These are phyloP conservation scores for Phyllotreta cruciferae DNA, from an alignment of 2,888 invertebrate genomes.

Conservation along the genomic window DNA sequence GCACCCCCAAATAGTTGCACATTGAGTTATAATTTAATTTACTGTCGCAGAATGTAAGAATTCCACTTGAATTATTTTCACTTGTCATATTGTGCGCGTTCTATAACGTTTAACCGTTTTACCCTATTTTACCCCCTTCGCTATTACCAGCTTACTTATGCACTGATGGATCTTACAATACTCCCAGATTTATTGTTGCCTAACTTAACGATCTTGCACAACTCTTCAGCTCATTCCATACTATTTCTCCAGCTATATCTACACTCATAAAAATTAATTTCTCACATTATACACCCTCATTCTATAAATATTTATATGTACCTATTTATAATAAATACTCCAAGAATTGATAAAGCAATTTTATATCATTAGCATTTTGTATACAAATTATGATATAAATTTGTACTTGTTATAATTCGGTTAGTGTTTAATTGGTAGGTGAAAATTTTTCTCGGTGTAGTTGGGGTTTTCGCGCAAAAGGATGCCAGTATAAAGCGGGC, in stretches of 20 bases:
- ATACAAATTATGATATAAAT: too few relatives aligned
- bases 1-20: conserved; percentile 41
- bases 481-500: not conserved
- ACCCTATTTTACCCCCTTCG: conserved; percentile 51
- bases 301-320: too few relatives aligned
- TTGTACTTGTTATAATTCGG: too few relatives aligned
- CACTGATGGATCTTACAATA: conserved; percentile 58
- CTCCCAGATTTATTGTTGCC: conserved; percentile 57
- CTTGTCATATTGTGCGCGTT: conserved; percentile 58
- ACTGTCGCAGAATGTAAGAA: conserved; percentile 58
- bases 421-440: too few relatives aligned
- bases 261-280: conserved; percentile 9
- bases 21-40: conserved; percentile 48
- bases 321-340: too few relatives aligned
- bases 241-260: not conserved
- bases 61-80: conserved; percentile 60
- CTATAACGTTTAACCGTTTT: conserved; percentile 59
- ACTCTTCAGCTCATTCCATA: conserved; percentile 30
- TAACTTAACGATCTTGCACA: conserved; percentile 48
- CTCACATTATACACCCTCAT: too few relatives aligned
- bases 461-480: not conserved
- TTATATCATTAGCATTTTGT: too few relatives aligned
- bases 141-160: conserved; percentile 60
- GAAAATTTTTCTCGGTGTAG: conserved; percentile 1
- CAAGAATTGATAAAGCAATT: too few relatives aligned